Evolutionary conservation across 2,888 invertebrate genomes (phyloP), one percentile per base, ranked within the genome.

Genomic region (Cyrtodaria siliqua): DNA sequence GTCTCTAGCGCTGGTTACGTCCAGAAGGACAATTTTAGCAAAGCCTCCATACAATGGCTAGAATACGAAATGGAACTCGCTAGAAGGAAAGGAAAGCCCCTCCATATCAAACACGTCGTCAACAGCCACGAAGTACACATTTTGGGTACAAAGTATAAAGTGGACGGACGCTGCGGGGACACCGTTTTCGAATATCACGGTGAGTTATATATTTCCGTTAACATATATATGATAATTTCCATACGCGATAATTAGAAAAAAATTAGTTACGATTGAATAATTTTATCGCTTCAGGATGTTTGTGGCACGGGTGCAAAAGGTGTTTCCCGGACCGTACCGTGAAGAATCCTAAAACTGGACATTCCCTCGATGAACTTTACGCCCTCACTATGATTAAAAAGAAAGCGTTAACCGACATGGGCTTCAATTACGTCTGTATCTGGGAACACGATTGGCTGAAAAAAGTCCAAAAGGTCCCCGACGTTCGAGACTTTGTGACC

Each of bases 391-490:
- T n/a, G 29, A 60, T 33, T 8, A 60, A 47, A 44, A 24, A 24
- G 18, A 9, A 24, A 6, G 20, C 24, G 12, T 12, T 33, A 27
- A 24, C 2, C 12, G 20, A 52, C 3, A 9, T 20, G 20, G n/a
- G 67, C 6, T 49, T 20, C 38, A 6, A 63, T 0, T 78, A 83
- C 20, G 60, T 72, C 0, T 71, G 66, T 57, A 76, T 71, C 4
- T 76, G 70, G 76, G 76, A 76, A 50, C 76, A 76, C 42, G 60
- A 71, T 18, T 71, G 66, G 42, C 20, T 42, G 26, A 29, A 70
- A 42, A 55, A 52, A 24, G 16, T 52, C 12, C 79, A 80, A 29
- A 29, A 55, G 6, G 27, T 67, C 44, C 42, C 14, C 1, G 62
- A 75, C 1, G 38, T 62, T 14, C 8, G 38, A 50, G n/a, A 20